Conservation (phyloP, 2,888 invertebrate species). For the Xylophagus ater region DNA sequence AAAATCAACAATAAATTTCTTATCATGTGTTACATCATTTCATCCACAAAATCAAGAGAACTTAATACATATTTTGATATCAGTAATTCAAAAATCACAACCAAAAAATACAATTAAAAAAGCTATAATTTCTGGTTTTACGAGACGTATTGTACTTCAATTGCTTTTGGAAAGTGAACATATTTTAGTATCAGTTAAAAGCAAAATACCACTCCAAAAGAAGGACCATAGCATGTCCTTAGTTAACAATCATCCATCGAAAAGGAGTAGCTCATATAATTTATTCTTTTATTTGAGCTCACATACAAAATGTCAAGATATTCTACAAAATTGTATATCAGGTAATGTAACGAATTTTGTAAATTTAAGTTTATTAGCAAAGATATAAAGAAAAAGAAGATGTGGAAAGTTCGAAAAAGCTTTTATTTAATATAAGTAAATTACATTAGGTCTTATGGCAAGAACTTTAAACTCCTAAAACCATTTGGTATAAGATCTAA, state of each 20-base stretch:
- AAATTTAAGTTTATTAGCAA: too few relatives aligned
- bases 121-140: slow-evolving; percentile 66
- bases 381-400: too few relatives aligned
- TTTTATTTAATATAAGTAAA: too few relatives aligned
- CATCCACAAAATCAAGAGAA: slow-evolving; percentile 75
- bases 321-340: slow-evolving; percentile 53
- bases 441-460: too few relatives aligned
- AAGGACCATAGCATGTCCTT: slow-evolving; percentile 27
- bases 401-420: too few relatives aligned
- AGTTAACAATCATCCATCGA: slow-evolving; percentile 50
- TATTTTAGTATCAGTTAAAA: slow-evolving; percentile 60
- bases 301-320: slow-evolving; percentile 60
- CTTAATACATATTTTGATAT: slow-evolving; percentile 60
- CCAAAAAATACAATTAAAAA: slow-evolving; percentile 21
- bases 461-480: too few relatives aligned
- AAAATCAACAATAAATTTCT: slow-evolving; percentile 67
- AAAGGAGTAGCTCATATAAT: slow-evolving; percentile 61
- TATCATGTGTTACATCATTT: slow-evolving; percentile 73
- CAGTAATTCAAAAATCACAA: slow-evolving; percentile 28
- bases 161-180: slow-evolving; percentile 78
- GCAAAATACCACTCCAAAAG: slow-evolving; percentile 32
- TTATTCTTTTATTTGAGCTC: slow-evolving; percentile 63
- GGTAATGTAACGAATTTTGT: too few relatives aligned
- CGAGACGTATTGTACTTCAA: slow-evolving; percentile 74
- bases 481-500: too few relatives aligned